Evolutionary conservation across 2,888 invertebrate genomes (phyloP).

Genomic region (Salpingus planirostris): DNA sequence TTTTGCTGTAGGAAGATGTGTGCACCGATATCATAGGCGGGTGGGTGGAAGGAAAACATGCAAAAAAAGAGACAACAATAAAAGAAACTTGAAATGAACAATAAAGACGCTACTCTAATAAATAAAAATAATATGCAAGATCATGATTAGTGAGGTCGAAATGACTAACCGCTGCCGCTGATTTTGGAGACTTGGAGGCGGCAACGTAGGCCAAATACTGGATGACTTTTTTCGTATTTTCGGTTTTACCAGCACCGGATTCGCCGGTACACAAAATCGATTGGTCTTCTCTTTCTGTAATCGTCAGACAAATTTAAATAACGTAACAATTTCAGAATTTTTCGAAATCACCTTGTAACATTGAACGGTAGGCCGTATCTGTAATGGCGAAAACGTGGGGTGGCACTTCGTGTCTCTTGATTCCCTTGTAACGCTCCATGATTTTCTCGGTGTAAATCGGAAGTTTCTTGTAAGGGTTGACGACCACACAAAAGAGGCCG

Average conservation of each 20-base stretch:
- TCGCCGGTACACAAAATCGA: conserved; percentile 99
- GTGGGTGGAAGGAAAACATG: conserved; percentile 31
- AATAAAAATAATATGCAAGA: too few species aligned
- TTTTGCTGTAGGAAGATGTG: conserved; percentile 33
- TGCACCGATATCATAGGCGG: conserved; percentile 17
- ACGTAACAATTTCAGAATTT: neutral
- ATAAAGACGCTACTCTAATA: too few species aligned
- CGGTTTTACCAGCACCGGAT: conserved; percentile 99
- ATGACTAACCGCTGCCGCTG: conserved; percentile 72
- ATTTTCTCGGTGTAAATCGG: conserved; percentile 99
- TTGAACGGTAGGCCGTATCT: conserved; percentile 96
- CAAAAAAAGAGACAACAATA: conserved; percentile 33
- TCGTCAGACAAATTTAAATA: conserved; percentile 15
- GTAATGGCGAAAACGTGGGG: conserved; percentile 99
- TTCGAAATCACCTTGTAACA: conserved; percentile 84
- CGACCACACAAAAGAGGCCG: conserved; percentile 99
- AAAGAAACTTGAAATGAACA: conserved; percentile 12
- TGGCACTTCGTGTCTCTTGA: conserved; percentile 97
- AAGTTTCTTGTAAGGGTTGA: conserved; percentile 98
- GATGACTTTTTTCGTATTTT: conserved; percentile 99
- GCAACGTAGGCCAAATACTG: conserved; percentile 99
- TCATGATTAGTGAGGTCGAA: too few species aligned
- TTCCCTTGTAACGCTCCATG: conserved; percentile 99
- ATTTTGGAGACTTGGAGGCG: conserved; percentile 91
- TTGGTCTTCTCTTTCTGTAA: conserved; percentile 96